Evolutionary conservation across 2,888 invertebrate genomes (phyloP).

Genomic region (Eupithecia dodoneata): DNA sequence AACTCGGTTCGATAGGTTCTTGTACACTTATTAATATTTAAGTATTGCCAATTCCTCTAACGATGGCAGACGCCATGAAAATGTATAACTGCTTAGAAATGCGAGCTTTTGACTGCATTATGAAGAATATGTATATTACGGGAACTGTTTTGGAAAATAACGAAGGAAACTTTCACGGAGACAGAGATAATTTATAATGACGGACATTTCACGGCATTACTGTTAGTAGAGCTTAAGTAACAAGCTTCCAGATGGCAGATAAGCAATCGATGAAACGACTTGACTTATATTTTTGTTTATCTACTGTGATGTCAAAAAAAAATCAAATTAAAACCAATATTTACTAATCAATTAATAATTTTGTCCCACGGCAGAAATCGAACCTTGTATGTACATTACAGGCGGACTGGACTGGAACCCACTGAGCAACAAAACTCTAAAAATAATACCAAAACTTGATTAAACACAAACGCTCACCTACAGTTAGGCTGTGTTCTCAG

Average conservation of each 20-base stretch:
- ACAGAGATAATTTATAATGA: background rate
- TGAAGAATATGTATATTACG: background rate
- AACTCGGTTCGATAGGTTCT: conserved; percentile 19
- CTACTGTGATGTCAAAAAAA: background rate
- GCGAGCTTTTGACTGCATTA: conserved; percentile 8
- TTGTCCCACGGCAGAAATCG: background rate
- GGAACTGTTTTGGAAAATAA: background rate
- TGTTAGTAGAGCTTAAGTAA: background rate
- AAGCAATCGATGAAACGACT: no score
- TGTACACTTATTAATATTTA: conserved; percentile 30
- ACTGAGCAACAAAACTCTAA: background rate
- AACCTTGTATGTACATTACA: background rate
- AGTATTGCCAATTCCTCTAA: conserved; percentile 28
- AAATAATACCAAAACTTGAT: background rate
- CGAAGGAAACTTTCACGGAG: background rate
- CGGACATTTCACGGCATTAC: background rate
- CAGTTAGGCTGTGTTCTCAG: background rate
- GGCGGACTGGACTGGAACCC: background rate
- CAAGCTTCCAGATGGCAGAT: no score
- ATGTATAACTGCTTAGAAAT: conserved; percentile 27
- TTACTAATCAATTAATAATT: background rate
- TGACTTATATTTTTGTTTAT: background rate
- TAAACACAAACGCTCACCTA: background rate
- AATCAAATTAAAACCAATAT: background rate
- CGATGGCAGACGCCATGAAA: conserved; percentile 27